A percentile compares a stretch with the other conserved stretches of the same genome.
Conservation (phyloP, 2,888 invertebrate genomes). For the Drosophila helvetica region DNA sequence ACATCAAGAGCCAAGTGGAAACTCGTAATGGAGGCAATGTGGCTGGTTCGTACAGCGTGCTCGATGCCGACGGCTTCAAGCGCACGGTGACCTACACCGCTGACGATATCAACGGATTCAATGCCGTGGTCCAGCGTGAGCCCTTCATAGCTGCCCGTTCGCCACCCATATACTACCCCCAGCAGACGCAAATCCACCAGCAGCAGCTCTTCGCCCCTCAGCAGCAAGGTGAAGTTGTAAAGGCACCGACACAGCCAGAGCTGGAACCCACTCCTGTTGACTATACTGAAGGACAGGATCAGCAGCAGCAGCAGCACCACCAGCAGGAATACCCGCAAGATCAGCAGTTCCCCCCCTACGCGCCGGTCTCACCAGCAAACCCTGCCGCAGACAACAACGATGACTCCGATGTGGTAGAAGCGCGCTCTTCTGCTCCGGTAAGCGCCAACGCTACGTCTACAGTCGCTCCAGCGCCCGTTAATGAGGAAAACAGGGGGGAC, state of each 20-base stretch:
- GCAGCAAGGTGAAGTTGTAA: constrained; percentile 72
- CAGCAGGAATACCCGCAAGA: constrained; percentile 64
- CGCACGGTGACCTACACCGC: constrained; percentile 86
- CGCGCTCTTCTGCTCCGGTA: constrained; percentile 62
- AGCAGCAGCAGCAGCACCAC: constrained; percentile 52
- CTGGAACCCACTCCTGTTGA: constrained; percentile 72
- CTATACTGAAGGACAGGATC: constrained; percentile 63
- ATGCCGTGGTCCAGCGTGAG: constrained; percentile 85
- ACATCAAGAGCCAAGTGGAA: constrained; percentile 85
- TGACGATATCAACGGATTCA: constrained; percentile 85
- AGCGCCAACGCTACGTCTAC: constrained; percentile 58
- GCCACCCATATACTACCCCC: constrained; percentile 65
- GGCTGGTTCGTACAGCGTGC: constrained; percentile 85
- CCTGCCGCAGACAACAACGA: constrained; percentile 42
- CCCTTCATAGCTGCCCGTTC: constrained; percentile 74
- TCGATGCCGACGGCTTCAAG: constrained; percentile 85
- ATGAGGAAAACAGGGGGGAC: constrained; percentile 55
- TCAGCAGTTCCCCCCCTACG: constrained; percentile 70
- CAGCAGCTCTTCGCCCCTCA: constrained; percentile 49
- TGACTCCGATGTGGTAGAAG: constrained; percentile 79
- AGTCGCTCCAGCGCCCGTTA: constrained; percentile 60
- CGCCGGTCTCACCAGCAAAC: constrained; percentile 41
- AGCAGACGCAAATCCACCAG: constrained; percentile 20
- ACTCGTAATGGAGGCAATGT: constrained; percentile 85
- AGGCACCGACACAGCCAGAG: constrained; percentile 66